Base-by-base conservation (phyloP, 2,888 invertebrate genomes). In the Cyclophora punctaria region DNA sequence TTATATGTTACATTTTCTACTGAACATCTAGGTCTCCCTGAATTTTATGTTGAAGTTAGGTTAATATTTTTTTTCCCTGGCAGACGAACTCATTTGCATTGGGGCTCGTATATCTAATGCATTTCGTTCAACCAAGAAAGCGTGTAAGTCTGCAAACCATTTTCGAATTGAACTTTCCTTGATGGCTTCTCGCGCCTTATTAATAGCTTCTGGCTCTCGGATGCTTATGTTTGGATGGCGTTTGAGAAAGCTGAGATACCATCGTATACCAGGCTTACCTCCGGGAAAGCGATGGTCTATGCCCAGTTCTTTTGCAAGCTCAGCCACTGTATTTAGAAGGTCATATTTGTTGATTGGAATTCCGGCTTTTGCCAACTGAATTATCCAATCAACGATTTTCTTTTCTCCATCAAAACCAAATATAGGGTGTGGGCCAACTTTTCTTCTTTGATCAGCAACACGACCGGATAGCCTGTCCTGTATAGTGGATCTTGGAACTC, bases 121-220 rank as follows among this genome's bases (percentile, higher is more conserved):
- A 6, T 63, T 45, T 53, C 56, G 57, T 41, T 57, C 51, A 7
- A 49, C 56, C 46, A 69, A 57, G 57, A 56, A 65, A 45, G 56
- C 47, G 35, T 67, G 47, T 7, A 73, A 47, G 43, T 66, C 57
- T 52, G 35, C 35, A 62, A 71, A 73, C 73, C 73, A 75, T 35
- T 52, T 35, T 52, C 64, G 4, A 37, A 37, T 37, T 5, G 37
- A 59, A 34, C 74, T 65, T 4, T 52, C 51, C 52, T 67, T 53
- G 63, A 73, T 37, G 62, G 45, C 64, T 66, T 6, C 67, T 56
- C 67, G 55, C 33, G 67, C 64, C 61, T 64, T 67, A 46, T 56
- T 56, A 63, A 60, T 56, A 52, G 55, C 57, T 44, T 72, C 70
- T 4, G 70, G 59, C 56, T 58, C 59, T 49, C 59, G 53, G 44